A percentile compares a stretch with the other conserved stretches of the same genome.
These are phyloP conservation scores for Branchellion lobata DNA, from an alignment of 2,888 invertebrate species.

Conservation along the genomic window DNA sequence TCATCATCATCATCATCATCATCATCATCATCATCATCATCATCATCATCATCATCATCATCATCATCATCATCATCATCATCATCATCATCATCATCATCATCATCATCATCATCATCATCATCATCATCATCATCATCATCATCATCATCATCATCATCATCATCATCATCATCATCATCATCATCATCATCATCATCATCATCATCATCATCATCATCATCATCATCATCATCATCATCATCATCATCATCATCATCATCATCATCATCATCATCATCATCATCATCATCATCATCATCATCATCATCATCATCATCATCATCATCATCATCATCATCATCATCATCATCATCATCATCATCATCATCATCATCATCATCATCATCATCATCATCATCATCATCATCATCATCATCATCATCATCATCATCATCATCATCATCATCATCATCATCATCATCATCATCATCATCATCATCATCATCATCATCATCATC, in stretches of 20 bases:
- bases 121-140: background rate
- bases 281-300: background rate
- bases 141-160: background rate
- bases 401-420: background rate
- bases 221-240: background rate
- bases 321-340: background rate
- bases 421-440: background rate
- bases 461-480: background rate
- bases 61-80: background rate
- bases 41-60: conserved; percentile 25
- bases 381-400: background rate
- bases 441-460: conserved; percentile 16
- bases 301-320: background rate
- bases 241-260: background rate
- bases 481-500: background rate
- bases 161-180: background rate
- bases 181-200: conserved; percentile 15
- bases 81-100: conserved; percentile 24
- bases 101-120: conserved; percentile 16
- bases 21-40: conserved; percentile 5
- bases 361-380: conserved; percentile 12
- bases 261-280: conserved; percentile 16
- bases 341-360: background rate
- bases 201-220: background rate
- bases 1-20: conserved; percentile 17